Base-by-base conservation (phyloP, 1,140 invertebrate species). In the Metaphire vulgaris region DNA sequence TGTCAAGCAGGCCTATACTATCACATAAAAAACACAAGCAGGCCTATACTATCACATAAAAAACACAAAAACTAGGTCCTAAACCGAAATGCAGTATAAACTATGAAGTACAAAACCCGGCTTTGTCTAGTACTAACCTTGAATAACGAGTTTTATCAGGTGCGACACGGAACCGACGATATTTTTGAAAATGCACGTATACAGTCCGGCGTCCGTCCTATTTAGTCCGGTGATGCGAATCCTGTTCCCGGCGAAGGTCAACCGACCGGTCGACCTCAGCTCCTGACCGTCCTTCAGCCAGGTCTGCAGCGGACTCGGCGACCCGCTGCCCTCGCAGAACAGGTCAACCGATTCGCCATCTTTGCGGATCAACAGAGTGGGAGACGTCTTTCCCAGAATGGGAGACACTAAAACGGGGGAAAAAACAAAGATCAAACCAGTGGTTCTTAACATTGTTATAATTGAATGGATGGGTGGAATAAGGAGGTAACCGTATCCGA, bases 151-250 rank as follows among this genome's bases (percentile, higher is more conserved):
- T 84, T 95, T 91, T 71, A 95, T 93, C 34, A 92, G 94, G 86
- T 97, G 93, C 82, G 92, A 93, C 78, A 96, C 93, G 86, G 94
- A 92, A 31, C 95, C 95, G 88, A 97, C 94, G 79, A 92, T 92
- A 88, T 98, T 98, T 77, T 92, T 90, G 78, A 95, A 95, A 80
- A 94, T 92, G 88, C 95, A 97, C 74, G 92, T 93, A 85, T 97
- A 98, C 86, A 96, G 93, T 26, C 95, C 95, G 79, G 97, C 96
- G 84, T 97, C 95, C 81, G 94, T 92, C 84, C 92, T 91, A 79
- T 93, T 90, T 81, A 98, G 92, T 84, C 92, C 94, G 78, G 91
- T 91, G 84, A 98, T 95, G 81, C 34, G 33, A 26, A 78, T 93
- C 6, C 80, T 74, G 15, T 76, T 76, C 15, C 79, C 80, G 41